Evolutionary conservation across 1,140 invertebrate species (phyloP).

Genomic region (Temnothorax curvispinosus): DNA sequence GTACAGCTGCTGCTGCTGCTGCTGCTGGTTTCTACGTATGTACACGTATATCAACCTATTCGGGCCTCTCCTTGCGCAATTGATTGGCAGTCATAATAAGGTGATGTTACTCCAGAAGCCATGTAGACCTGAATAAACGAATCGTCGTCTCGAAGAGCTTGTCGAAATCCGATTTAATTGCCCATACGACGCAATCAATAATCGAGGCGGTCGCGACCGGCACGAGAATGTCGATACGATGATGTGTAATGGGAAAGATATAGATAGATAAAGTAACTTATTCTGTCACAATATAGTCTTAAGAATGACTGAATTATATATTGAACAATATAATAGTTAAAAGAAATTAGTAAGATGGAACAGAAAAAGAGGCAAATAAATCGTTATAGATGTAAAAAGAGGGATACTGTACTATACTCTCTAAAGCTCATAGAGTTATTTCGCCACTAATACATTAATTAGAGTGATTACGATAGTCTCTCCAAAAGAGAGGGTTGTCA

Average conservation of each 20-base stretch:
- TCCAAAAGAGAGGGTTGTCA: too few species aligned
- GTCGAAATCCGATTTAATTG: conserved; percentile 52
- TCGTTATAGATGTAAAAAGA: background rate
- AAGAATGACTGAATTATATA: background rate
- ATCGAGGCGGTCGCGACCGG: background rate
- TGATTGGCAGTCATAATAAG: conserved; percentile 55
- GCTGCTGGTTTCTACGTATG: conserved; percentile 37
- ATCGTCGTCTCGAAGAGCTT: background rate
- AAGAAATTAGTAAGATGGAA: background rate
- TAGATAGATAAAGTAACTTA: background rate
- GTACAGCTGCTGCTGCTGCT: conserved; percentile 54
- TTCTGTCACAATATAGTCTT: background rate
- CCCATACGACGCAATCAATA: conserved; percentile 29
- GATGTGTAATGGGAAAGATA: background rate
- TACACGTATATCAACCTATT: conserved; percentile 20
- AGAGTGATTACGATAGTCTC: too few species aligned
- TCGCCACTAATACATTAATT: too few species aligned
- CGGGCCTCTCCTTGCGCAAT: background rate
- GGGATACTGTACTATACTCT: too few species aligned
- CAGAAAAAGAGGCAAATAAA: background rate
- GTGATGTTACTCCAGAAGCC: conserved; percentile 38
- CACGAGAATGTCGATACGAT: background rate
- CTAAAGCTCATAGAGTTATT: too few species aligned
- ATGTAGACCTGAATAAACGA: conserved; percentile 32
- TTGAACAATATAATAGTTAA: background rate